Conservation (phyloP, 2,113 vertebrate species). For the Suncus etruscus region DNA sequence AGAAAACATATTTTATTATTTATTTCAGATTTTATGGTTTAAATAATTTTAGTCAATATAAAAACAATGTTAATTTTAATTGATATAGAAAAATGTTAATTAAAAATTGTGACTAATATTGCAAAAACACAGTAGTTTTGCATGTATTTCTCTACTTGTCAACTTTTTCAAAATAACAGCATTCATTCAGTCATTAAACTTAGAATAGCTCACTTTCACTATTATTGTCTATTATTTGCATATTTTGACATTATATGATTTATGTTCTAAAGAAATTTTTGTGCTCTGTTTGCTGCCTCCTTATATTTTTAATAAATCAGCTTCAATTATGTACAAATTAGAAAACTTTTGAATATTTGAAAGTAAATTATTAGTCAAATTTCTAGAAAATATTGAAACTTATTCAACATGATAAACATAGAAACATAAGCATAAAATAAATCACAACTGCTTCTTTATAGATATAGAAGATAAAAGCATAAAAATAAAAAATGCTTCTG, state of each 20-base stretch:
- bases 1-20: neutral
- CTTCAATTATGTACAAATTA: neutral
- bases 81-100: too few relatives aligned
- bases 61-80: too few relatives aligned
- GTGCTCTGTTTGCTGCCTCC: neutral
- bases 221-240: too few relatives aligned
- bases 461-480: neutral
- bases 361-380: neutral
- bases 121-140: neutral
- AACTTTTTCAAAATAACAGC: too few relatives aligned
- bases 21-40: neutral
- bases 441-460: neutral
- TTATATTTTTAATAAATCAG: neutral
- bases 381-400: neutral
- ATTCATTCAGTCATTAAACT: too few relatives aligned
- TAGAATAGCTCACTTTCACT: too few relatives aligned
- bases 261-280: neutral
- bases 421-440: neutral
- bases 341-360: neutral
- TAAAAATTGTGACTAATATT: too few relatives aligned
- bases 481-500: neutral
- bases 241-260: neutral
- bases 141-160: neutral
- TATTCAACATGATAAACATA: neutral
- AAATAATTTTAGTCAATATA: neutral